Conservation (phyloP, 2,888 invertebrate species). For the Spodoptera picta region DNA sequence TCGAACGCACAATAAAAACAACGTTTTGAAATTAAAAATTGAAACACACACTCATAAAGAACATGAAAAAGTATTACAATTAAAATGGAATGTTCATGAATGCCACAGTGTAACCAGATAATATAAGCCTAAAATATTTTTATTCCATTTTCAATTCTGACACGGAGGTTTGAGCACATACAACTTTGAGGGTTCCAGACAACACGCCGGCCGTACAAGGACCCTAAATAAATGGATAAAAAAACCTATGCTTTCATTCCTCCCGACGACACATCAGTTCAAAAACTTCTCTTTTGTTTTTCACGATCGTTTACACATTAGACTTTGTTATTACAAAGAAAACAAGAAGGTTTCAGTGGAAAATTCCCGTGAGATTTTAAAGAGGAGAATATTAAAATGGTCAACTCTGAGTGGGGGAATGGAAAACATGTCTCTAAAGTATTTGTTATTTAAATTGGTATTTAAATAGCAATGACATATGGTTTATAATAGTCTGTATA, state of each 20-base stretch:
- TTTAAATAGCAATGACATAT: too few species aligned
- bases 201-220: slow-evolving; percentile 16
- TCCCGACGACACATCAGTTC: slow-evolving; percentile 5
- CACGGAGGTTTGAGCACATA: slow-evolving; percentile 2
- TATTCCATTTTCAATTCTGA: slow-evolving; percentile 4
- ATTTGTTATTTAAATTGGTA: too few species aligned
- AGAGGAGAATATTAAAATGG: not conserved
- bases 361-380: not conserved
- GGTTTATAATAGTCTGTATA: too few species aligned
- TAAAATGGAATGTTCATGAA: too few species aligned
- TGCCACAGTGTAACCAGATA: too few species aligned
- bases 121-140: not conserved
- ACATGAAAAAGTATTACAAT: too few species aligned
- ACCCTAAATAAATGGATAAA: not conserved
- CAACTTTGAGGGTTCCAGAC: slow-evolving; percentile 10
- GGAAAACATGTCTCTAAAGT: too few species aligned
- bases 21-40: not conserved
- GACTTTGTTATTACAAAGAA: slow-evolving; percentile 6
- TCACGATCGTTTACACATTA: slow-evolving; percentile 5
- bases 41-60: not conserved
- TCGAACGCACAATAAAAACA: slow-evolving; percentile 3
- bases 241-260: slow-evolving; percentile 4
- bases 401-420: not conserved
- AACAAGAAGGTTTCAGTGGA: not conserved
- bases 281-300: slow-evolving; percentile 9